Conservation (phyloP, 2,797 vertebrate genomes). For the Anguilla anguilla region DNA sequence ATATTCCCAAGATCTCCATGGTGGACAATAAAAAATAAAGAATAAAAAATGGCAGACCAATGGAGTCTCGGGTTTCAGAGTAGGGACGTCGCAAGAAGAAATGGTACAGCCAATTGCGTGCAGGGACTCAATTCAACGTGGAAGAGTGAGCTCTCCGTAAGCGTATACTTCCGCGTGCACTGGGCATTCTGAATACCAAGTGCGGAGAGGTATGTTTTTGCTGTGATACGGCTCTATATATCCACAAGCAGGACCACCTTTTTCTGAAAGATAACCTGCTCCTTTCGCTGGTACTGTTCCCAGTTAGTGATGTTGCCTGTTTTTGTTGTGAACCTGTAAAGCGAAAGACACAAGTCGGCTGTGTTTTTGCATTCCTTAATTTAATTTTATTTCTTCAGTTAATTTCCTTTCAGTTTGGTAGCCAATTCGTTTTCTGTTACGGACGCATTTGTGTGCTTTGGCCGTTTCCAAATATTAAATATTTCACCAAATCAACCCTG, state of each 20-base stretch:
- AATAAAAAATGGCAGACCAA: constrained; percentile 50
- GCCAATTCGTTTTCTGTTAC: constrained; percentile 70
- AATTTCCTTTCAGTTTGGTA: constrained; percentile 65
- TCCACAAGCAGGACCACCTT: constrained; percentile 81
- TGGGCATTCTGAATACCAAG: constrained; percentile 69
- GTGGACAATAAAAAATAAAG: background rate
- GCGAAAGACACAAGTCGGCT: constrained; percentile 79
- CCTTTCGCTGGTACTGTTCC: constrained; percentile 65
- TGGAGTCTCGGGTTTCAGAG: constrained; percentile 48
- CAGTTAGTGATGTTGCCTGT: constrained; percentile 84
- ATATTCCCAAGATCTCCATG: constrained; percentile 2
- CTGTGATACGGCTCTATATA: constrained; percentile 86
- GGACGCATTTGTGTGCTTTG: constrained; percentile 70
- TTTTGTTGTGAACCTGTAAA: constrained; percentile 85
- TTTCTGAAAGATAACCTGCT: constrained; percentile 82
- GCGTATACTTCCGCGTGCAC: constrained; percentile 80
- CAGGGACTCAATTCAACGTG: constrained; percentile 49
- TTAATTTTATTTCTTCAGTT: constrained; percentile 80
- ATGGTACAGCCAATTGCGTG: constrained; percentile 69
- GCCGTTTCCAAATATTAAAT: constrained; percentile 71
- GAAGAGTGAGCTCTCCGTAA: constrained; percentile 37
- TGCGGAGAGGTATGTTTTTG: constrained; percentile 82
- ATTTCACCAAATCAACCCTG: constrained; percentile 70
- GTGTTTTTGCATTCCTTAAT: constrained; percentile 78
- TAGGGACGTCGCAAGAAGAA: constrained; percentile 41